These are phyloP conservation scores for Cephalopholis sonnerati DNA, from an alignment of 2,113 vertebrate species.

Conservation along the genomic window DNA sequence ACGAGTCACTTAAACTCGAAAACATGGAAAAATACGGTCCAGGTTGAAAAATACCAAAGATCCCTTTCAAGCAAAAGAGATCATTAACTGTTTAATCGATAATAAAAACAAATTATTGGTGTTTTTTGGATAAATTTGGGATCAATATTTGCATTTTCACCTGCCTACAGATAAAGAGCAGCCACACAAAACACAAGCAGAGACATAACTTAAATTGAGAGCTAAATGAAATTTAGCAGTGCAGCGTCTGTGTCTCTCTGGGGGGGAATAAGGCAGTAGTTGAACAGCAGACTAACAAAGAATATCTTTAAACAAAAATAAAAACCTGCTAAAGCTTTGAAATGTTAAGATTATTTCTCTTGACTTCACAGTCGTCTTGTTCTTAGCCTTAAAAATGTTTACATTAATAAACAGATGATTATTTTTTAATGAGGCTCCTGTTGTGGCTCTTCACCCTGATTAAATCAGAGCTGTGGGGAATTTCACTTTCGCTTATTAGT, in stretches of 20 bases:
- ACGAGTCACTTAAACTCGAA: too few relatives aligned
- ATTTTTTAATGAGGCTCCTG: slow-evolving; percentile 45
- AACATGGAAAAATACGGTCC: too few relatives aligned
- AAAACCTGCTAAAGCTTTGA: not conserved
- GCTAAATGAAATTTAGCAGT: not conserved
- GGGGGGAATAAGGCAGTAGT: too few relatives aligned
- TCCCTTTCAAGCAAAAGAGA: too few relatives aligned
- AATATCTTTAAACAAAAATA: not conserved
- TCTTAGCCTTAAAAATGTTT: slow-evolving; percentile 5
- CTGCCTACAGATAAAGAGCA: too few relatives aligned
- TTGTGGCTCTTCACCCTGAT: slow-evolving; percentile 13
- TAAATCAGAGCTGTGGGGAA: slow-evolving; percentile 26
- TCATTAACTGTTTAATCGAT: too few relatives aligned
- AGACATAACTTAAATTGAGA: not conserved
- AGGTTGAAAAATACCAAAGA: too few relatives aligned
- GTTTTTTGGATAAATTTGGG: too few relatives aligned
- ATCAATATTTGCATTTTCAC: too few relatives aligned
- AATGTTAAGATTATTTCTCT: not conserved
- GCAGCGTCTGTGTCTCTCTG: too few relatives aligned
- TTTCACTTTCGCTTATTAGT: slow-evolving; percentile 7
- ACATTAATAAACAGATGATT: slow-evolving; percentile 34
- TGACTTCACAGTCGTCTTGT: not conserved
- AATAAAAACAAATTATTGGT: too few relatives aligned
- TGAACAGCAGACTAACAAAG: not conserved
- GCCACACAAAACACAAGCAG: too few relatives aligned